Conservation (phyloP, 2,113 vertebrate genomes). For the Okapia johnstoni region DNA sequence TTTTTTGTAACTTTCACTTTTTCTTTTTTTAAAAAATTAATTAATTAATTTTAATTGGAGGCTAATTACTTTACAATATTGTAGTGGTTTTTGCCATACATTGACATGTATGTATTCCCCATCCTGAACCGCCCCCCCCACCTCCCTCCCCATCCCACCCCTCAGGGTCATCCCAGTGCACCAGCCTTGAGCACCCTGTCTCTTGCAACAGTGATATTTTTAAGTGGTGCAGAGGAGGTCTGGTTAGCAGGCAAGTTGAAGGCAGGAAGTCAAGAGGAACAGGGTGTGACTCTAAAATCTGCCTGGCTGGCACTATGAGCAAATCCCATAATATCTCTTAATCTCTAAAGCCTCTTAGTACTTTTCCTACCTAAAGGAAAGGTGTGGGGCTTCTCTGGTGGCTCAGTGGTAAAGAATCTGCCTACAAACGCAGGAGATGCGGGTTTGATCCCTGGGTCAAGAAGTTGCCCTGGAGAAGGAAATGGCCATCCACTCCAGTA, state of each 20-base stretch:
- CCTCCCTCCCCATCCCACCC: background rate
- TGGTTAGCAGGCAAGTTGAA: background rate
- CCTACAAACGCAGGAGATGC: rapidly evolving
- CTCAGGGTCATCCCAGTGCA: background rate
- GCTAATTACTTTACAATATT: background rate
- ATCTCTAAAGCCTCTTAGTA: background rate
- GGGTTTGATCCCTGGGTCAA: background rate
- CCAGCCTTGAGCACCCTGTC: background rate
- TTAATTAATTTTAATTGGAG: background rate
- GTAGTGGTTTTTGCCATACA: background rate
- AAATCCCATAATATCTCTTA: background rate
- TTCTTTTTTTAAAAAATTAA: background rate
- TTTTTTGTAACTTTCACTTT: background rate
- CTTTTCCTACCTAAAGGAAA: background rate
- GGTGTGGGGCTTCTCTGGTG: background rate
- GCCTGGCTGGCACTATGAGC: background rate
- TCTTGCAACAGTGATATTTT: background rate
- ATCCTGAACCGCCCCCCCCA: background rate
- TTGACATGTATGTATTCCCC: background rate
- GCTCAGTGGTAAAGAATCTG: background rate
- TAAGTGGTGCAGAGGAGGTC: background rate
- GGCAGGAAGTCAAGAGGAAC: background rate
- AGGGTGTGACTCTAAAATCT: background rate
- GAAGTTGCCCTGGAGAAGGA: background rate
- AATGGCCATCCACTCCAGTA: background rate